Evolutionary conservation across 2,113 vertebrate species (phyloP), one percentile per base, ranked within the genome.

Genomic region (Leptobrachium ailaonicum): DNA sequence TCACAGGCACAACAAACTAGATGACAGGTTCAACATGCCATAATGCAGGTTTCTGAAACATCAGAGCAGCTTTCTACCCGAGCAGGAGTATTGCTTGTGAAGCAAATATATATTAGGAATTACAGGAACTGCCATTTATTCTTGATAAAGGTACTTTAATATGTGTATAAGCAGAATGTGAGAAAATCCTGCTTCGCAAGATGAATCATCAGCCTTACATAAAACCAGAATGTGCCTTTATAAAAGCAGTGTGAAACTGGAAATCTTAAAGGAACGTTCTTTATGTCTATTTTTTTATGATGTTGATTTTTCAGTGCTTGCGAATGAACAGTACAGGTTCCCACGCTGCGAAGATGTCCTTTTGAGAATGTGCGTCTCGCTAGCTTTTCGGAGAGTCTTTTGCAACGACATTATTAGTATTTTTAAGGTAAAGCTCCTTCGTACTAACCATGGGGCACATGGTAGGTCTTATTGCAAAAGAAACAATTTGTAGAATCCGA

Each of bases 401-500:
- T 41, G 9, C 13, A n/a, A 2, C 2, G 5, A 43, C 8, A n/a
- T n/a, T 73, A 6, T 73, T 32, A 63, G 41, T 60, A 2, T 44
- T 72, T 11, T n/a, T 64, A 14, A 41, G 53, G 42, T 4, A 53
- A 56, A 72, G 47, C 20, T 41, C 64, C 11, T 45, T 47, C 43
- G 45, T 64, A 40, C 58, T 45, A 45, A 45, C 42, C 10, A 45
- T 4, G 47, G 60, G 42, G 7, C 73, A 42, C 73, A 40, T 6
- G 58, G 10, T 64, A 64, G 42, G 42, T 32, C 41, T 75, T 53
- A 53, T 40, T 66, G 62, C 70, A 73, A 54, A 47, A 73, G 45
- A 64, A 73, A 62, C 41, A 72, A 79, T 73, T 64, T 79, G 60
- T 41, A 13, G 5, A 32, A 64, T 79, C 41, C 20, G 66, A 64